These are phyloP conservation scores for Tipula lateralis DNA, from an alignment of 2,888 invertebrate genomes.

Conservation along the genomic window DNA sequence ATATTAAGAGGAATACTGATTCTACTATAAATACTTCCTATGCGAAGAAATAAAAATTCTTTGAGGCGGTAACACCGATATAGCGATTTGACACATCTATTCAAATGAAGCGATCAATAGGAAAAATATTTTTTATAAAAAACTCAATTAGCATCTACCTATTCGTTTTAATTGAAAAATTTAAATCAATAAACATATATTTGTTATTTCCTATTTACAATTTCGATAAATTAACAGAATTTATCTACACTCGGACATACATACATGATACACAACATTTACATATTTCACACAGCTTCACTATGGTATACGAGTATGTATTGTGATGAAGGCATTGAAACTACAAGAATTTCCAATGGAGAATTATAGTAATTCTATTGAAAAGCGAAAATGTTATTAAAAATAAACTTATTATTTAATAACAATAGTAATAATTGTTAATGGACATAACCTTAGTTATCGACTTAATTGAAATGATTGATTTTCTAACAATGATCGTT, in stretches of 20 bases:
- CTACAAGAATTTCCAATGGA: background rate
- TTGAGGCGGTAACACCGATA: background rate
- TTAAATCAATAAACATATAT: background rate
- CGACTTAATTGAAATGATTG: constrained; percentile 24
- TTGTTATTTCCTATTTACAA: constrained; percentile 15
- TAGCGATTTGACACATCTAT: background rate
- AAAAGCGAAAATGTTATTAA: background rate
- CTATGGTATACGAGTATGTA: background rate
- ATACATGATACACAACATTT: background rate
- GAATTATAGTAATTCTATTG: background rate
- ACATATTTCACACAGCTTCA: background rate
- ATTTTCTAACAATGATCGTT: background rate
- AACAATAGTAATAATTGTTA: background rate
- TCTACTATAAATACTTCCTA: background rate
- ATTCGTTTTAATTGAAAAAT: background rate
- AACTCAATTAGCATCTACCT: background rate
- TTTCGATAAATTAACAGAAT: background rate
- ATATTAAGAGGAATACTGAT: background rate
- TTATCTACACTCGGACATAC: background rate
- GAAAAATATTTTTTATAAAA: background rate
- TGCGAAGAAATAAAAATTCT: background rate
- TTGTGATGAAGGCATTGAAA: background rate
- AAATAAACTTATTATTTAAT: background rate
- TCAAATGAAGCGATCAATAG: background rate
- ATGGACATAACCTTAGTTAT: background rate